Evolutionary conservation across 2,888 invertebrate genomes (phyloP), one percentile per base, ranked within the genome.

Genomic region (Ornithoptera priamus): DNA sequence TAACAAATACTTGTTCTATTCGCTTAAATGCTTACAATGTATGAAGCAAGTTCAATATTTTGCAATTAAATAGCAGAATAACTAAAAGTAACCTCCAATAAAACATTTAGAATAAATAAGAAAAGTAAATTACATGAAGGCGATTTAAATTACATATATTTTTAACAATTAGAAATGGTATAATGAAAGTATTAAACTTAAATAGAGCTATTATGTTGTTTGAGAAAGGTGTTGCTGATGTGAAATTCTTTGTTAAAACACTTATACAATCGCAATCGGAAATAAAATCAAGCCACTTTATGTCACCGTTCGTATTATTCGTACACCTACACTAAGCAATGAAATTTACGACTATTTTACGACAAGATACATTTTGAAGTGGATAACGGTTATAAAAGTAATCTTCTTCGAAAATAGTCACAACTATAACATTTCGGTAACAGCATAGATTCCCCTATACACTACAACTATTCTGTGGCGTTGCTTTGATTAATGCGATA

Each of bases 301-400:
- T 74, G 73, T 76, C 75, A 74, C 72, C 66, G 70, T 75, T 77
- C 71, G 75, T 78, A 73, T 76, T 78, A 75, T 74, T 74, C 73
- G 69, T 72, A 78, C 81, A 76, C 80, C 82, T 85, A 85, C 83
- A 81, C 81, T 73, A 71, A 75, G 46, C 78, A 74, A 75, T 81
- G 77, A 82, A 84, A 83, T 85, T 86, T 86, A 87, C 78, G 83
- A 79, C 74, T 75, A 74, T 83, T 87, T 86, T 85, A 87, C 84
- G 82, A 85, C 81, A 85, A 86, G 86, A 87, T 87, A 85, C 85
- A 87, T 87, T 84, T 83, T 82, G 84, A 87, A 81, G 79, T 80
- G 77, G 79, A 77, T 86, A 88, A 85, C 85, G 81, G 82, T 75
- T 74, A 70, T 72, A 57, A 63, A 80, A 84, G 81, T 80, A 81